These are phyloP conservation scores for Agrochola lota DNA, from an alignment of 2,888 invertebrate genomes.

Conservation along the genomic window DNA sequence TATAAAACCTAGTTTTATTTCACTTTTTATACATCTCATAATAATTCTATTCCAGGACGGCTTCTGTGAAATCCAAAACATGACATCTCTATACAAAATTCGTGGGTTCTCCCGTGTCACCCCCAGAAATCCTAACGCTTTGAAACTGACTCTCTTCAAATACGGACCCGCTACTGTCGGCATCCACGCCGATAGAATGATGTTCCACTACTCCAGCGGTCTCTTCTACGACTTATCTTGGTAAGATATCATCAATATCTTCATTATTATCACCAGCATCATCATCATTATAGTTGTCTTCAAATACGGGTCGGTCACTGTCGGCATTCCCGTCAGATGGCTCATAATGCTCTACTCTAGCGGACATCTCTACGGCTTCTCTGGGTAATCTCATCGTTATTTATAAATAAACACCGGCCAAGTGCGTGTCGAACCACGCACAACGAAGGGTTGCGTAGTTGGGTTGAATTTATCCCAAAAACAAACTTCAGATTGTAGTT, in stretches of 20 bases:
- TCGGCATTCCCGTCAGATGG: slow-evolving; percentile 64
- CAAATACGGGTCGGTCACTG: slow-evolving; percentile 71
- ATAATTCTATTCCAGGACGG: slow-evolving; percentile 68
- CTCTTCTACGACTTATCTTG: slow-evolving; percentile 74
- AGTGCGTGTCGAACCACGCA: too few relatives aligned
- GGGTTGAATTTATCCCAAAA: too few relatives aligned
- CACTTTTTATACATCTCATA: neutral
- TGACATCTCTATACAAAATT: slow-evolving; percentile 69
- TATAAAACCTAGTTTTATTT: neutral
- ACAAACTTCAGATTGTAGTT: too few relatives aligned
- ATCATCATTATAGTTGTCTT: slow-evolving; percentile 53
- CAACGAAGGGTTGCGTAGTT: too few relatives aligned
- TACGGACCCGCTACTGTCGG: slow-evolving; percentile 75
- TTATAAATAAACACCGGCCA: too few relatives aligned
- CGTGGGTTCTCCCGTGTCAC: slow-evolving; percentile 73
- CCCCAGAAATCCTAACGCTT: slow-evolving; percentile 68
- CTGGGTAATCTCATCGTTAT: too few relatives aligned
- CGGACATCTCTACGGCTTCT: too few relatives aligned
- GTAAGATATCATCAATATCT: slow-evolving; percentile 58
- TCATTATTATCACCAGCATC: neutral
- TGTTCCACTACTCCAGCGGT: slow-evolving; percentile 73
- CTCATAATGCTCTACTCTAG: neutral
- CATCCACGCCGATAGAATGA: slow-evolving; percentile 61
- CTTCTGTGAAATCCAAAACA: slow-evolving; percentile 70
- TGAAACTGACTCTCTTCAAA: slow-evolving; percentile 74